A percentile compares a stretch with the other conserved stretches of the same genome.
phyloP scores from a whole-genome alignment of 2,797 vertebrate genomes.

The Telmatherina bonti region DNA sequence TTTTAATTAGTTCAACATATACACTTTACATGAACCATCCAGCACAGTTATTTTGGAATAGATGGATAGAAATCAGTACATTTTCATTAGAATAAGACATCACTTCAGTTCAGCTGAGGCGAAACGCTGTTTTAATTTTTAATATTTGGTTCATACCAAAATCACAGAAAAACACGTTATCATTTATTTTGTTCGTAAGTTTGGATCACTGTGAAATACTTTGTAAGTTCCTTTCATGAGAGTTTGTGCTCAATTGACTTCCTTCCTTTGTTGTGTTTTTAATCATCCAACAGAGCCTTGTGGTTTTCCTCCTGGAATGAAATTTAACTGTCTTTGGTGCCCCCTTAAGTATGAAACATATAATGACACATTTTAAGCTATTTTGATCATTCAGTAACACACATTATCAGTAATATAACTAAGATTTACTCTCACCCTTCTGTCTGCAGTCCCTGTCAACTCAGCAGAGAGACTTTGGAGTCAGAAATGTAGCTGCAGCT shows the following conservation, averaged over 20 bases:
- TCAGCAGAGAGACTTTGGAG: background rate
- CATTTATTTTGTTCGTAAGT: background rate
- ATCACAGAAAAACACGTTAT: background rate
- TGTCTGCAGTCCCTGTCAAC: background rate
- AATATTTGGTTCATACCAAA: background rate
- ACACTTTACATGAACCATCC: background rate
- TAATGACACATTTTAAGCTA: background rate
- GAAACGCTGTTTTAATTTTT: background rate
- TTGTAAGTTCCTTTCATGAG: too few species aligned
- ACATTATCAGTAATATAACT: too few species aligned
- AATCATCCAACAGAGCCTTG: background rate
- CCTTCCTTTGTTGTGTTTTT: too few species aligned
- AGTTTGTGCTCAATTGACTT: too few species aligned
- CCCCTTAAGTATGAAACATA: conserved; percentile 27
- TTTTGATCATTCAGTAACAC: background rate
- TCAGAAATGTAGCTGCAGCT: background rate
- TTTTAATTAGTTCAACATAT: background rate
- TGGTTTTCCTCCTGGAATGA: background rate
- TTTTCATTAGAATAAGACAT: background rate
- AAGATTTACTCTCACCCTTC: too few species aligned
- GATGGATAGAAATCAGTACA: background rate
- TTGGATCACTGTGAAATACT: too few species aligned
- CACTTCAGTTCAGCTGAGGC: too few species aligned
- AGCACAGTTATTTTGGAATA: background rate
- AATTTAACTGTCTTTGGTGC: conserved; percentile 45